Percentiles rank a stretch among this genome's conserved stretches.
phyloP scores from a whole-genome alignment of 1,140 invertebrate species.

The Penaeus japonicus region DNA sequence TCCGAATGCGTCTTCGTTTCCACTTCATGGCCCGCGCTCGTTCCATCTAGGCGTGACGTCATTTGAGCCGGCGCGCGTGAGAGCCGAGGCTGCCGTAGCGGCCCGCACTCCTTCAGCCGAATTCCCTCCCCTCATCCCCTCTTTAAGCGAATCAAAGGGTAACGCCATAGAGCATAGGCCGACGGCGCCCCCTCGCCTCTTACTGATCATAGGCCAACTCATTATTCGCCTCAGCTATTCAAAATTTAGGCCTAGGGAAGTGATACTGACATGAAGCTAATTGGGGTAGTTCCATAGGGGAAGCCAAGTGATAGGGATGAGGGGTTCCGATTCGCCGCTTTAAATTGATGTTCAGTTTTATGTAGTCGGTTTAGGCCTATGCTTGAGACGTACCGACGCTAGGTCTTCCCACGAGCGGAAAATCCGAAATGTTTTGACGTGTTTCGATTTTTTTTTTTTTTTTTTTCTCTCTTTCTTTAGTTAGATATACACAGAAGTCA shows the following conservation, averaged over 20 bases:
- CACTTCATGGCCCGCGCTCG: too few relatives aligned
- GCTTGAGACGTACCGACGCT: too few relatives aligned
- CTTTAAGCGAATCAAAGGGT: slow-evolving; percentile 33
- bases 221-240: slow-evolving; percentile 57
- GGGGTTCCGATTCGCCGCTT: not conserved
- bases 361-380: not conserved
- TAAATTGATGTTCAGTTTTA: too few relatives aligned
- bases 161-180: slow-evolving; percentile 1
- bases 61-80: too few relatives aligned
- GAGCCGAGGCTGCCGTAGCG: too few relatives aligned
- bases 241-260: slow-evolving; percentile 48
- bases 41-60: too few relatives aligned
- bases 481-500: too few relatives aligned
- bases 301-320: not conserved
- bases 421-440: too few relatives aligned
- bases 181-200: slow-evolving; percentile 1
- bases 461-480: too few relatives aligned
- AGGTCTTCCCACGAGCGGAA: too few relatives aligned
- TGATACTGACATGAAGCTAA: slow-evolving; percentile 51
- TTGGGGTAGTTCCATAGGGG: slow-evolving; percentile 34
- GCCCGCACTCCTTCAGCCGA: not conserved
- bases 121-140: not conserved
- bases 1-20: too few relatives aligned
- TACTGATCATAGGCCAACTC: slow-evolving; percentile 36
- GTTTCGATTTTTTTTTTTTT: too few relatives aligned